Base-by-base conservation (phyloP, 2,888 invertebrate species). In the Ochropacha duplaris region DNA sequence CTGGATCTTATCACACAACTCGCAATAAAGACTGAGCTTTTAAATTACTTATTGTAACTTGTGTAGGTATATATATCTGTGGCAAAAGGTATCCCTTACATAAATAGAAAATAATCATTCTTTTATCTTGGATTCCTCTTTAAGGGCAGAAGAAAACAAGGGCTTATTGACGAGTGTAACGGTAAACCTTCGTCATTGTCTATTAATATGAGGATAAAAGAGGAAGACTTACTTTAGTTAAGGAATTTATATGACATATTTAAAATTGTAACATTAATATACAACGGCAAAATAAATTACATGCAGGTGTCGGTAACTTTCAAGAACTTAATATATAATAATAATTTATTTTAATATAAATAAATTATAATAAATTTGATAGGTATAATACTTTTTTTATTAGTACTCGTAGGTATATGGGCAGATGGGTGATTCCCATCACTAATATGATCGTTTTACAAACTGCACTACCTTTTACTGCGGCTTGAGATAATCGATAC, bases 171-270 rank as follows among this genome's bases (percentile, higher is more conserved):
- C 69, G 70, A 64, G 72, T 77, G 65, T 59, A 59, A 64, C 62
- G 64, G 68, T 65, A 68, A 66, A 86, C 88, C 89, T 86, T 83
- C 86, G 84, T 88, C 89, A 88, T 74, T 86, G 89, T 89, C 89
- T 88, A 88, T 88, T 88, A 88, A 75, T 71, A 70, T 67, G 75
- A 74, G 71, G 72, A 70, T 65, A 72, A 49, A 44, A 22, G 49
- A 26, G 19, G 34, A 52, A 52, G 31, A 31, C 31, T 19, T 31
- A 52, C 28, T 22, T 22, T 31, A 12, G 28, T 31, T 52, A 31
- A 22, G 9, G 22, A 22, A 31, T 52, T 52, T 52, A 12, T 31
- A 52, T 52, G 22, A 31, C 1, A 1, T 22, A 12, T 22, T 50
- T 14, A 16, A 31, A 11, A 16, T 28, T 4, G 8, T 28, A 16